A percentile compares a stretch with the other conserved stretches of the same genome.
These are phyloP conservation scores for Macquaria australasica DNA, from an alignment of 2,113 vertebrate genomes.

Conservation along the genomic window DNA sequence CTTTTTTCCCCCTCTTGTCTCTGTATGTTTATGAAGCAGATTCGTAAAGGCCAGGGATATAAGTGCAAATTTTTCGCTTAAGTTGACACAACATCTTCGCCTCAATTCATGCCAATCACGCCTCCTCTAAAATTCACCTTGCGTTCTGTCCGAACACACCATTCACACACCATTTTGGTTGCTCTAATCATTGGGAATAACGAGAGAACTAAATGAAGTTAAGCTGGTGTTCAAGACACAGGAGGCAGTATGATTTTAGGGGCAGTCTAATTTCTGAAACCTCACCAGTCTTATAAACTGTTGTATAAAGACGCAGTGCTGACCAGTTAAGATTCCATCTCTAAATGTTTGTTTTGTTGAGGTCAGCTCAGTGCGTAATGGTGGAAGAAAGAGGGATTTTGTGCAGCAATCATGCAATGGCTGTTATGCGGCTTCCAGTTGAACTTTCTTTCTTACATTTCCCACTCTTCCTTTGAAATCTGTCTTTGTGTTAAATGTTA, in stretches of 20 bases:
- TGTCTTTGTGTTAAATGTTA: background rate
- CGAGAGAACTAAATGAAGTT: background rate
- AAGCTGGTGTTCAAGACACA: slow-evolving; percentile 7
- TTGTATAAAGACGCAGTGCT: background rate
- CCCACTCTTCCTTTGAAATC: background rate
- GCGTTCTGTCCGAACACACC: too few species aligned
- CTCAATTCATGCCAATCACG: too few species aligned
- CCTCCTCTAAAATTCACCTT: too few species aligned
- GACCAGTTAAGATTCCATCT: slow-evolving; percentile 16
- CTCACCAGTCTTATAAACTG: background rate
- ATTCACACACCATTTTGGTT: too few species aligned
- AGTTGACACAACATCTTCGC: too few species aligned
- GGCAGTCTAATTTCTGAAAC: background rate
- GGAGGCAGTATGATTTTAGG: background rate
- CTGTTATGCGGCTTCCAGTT: background rate
- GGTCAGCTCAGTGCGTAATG: background rate
- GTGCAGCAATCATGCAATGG: background rate
- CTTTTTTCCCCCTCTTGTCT: too few species aligned
- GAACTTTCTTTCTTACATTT: background rate
- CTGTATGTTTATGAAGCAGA: too few species aligned
- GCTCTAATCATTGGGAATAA: too few species aligned
- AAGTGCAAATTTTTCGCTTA: too few species aligned
- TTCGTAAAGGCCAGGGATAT: too few species aligned
- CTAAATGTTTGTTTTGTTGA: slow-evolving; percentile 23
- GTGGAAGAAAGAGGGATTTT: slow-evolving; percentile 21